Conservation (phyloP, 2,797 vertebrate species). For the Alectoris magna region DNA sequence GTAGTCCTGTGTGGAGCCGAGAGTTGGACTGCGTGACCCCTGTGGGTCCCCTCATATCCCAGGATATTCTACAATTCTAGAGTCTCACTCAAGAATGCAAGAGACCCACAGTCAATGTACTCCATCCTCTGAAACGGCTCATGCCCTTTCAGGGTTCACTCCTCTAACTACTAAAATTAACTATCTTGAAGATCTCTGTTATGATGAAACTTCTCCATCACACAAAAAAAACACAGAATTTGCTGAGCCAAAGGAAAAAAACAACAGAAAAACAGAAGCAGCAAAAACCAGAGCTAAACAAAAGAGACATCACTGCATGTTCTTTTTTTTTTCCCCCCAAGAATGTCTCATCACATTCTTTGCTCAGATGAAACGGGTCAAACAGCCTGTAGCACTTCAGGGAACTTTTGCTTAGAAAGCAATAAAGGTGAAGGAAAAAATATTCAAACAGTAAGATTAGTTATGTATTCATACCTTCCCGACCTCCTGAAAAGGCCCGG, state of each 20-base stretch:
- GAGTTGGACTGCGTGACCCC: neutral
- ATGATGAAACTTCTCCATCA: neutral
- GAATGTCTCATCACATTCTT: neutral
- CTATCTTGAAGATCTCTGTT: neutral
- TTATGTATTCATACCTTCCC: neutral
- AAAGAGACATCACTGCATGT: neutral
- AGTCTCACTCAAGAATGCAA: neutral
- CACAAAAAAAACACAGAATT: neutral
- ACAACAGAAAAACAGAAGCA: neutral
- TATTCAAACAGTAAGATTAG: neutral
- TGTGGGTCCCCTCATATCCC: neutral
- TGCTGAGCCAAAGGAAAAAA: neutral
- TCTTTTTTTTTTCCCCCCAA: neutral
- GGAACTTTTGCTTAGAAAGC: neutral
- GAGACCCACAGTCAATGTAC: fast-evolving
- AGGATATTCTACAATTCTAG: neutral
- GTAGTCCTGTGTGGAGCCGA: neutral
- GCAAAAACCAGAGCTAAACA: neutral
- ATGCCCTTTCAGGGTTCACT: neutral
- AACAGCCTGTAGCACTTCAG: neutral
- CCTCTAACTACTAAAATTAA: neutral
- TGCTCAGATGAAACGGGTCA: neutral
- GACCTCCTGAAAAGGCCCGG: neutral
- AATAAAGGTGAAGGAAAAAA: neutral
- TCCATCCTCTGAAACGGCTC: neutral